phyloP scores from a whole-genome alignment of 2,113 vertebrate genomes.

The Heteronetta atricapilla region DNA sequence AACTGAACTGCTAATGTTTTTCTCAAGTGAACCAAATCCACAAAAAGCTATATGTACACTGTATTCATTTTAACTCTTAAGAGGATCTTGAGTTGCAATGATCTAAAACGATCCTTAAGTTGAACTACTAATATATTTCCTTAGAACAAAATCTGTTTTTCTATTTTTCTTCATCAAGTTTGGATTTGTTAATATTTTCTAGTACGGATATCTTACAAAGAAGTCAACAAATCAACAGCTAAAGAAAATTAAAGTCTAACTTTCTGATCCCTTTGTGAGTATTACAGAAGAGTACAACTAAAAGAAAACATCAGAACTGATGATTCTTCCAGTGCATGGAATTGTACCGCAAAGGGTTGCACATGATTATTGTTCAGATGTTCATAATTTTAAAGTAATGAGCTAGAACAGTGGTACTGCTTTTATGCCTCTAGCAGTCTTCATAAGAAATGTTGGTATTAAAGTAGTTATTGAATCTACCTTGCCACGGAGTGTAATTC shows the following conservation, averaged over 20 bases:
- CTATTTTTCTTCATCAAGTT: neutral
- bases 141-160: neutral
- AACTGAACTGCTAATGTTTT: neutral
- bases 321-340: neutral
- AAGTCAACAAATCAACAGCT: neutral
- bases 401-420: neutral
- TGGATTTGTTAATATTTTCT: neutral
- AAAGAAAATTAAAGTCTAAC: neutral
- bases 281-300: neutral
- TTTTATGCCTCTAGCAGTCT: neutral
- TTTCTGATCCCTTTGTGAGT: neutral
- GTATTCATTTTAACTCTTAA: neutral
- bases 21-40: neutral
- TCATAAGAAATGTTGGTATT: neutral
- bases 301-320: neutral
- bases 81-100: neutral
- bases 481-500: neutral
- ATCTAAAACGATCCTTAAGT: neutral
- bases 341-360: neutral
- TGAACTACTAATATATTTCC: neutral
- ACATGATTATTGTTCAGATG: too few relatives aligned
- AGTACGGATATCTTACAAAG: neutral
- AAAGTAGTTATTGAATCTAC: neutral
- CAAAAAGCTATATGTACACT: neutral
- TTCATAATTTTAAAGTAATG: neutral